Evolutionary conservation across 2,797 vertebrate genomes (phyloP).

Genomic region (Gymnopithys bicolor): DNA sequence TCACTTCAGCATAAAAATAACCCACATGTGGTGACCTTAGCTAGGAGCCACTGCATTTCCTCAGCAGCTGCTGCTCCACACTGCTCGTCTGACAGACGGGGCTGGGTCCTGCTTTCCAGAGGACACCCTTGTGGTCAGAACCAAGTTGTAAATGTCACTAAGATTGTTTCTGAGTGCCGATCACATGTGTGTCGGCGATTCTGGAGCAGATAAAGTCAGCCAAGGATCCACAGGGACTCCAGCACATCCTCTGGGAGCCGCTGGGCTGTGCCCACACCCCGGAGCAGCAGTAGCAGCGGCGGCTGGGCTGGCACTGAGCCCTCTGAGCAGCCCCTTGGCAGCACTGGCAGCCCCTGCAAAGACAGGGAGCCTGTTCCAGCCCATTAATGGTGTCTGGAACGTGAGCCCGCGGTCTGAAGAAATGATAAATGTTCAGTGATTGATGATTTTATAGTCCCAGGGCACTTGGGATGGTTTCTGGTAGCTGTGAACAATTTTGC

Average conservation of each 20-base stretch:
- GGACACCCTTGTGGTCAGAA: conserved; percentile 77
- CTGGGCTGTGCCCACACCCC: too few species aligned
- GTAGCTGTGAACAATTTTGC: conserved; percentile 48
- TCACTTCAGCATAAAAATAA: conserved; percentile 51
- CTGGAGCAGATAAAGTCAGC: conserved; percentile 77
- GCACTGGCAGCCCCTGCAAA: conserved; percentile 78
- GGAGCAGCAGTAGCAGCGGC: too few species aligned
- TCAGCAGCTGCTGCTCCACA: conserved; percentile 79
- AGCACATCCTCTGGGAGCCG: conserved; percentile 71
- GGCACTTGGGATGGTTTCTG: conserved; percentile 59
- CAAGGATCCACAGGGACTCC: conserved; percentile 72
- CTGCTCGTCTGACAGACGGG: conserved; percentile 80
- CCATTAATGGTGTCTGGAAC: conserved; percentile 72
- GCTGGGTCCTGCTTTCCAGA: conserved; percentile 71
- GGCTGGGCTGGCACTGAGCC: neutral
- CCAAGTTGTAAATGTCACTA: conserved; percentile 80
- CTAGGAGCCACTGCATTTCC: conserved; percentile 79
- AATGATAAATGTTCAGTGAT: conserved; percentile 85
- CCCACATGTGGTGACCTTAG: conserved; percentile 82
- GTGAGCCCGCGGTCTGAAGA: conserved; percentile 75
- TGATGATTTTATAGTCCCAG: conserved; percentile 81
- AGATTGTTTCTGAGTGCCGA: conserved; percentile 79
- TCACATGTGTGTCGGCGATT: conserved; percentile 81
- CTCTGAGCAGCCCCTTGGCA: conserved; percentile 73
- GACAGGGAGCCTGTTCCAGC: conserved; percentile 67